These are phyloP conservation scores for Patella depressa DNA, from an alignment of 2,888 invertebrate species.

Conservation along the genomic window DNA sequence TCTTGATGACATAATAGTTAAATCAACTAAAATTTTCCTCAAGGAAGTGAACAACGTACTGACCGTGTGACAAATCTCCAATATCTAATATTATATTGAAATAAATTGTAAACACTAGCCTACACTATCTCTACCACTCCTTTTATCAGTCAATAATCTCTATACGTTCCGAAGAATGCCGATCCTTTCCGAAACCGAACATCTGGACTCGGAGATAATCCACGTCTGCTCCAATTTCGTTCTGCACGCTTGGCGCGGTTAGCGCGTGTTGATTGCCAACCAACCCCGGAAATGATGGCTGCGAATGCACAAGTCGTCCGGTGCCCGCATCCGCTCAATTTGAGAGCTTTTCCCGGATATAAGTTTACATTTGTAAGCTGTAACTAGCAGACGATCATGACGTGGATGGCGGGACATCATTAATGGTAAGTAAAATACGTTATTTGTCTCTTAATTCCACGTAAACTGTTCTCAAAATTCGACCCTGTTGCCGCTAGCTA, in stretches of 20 bases:
- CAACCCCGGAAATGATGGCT: constrained; percentile 23
- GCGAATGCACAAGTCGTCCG: constrained; percentile 20
- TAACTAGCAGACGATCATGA: background rate
- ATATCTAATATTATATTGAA: too few relatives aligned
- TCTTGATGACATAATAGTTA: background rate
- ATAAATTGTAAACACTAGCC: too few relatives aligned
- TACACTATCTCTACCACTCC: too few relatives aligned
- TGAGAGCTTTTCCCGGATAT: constrained; percentile 24
- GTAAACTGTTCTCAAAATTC: too few relatives aligned
- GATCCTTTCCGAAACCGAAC: constrained; percentile 21
- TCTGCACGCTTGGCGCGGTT: constrained; percentile 16
- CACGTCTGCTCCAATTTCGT: constrained; percentile 11
- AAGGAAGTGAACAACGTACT: background rate
- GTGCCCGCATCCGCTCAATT: constrained; percentile 21
- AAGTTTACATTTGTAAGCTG: constrained; percentile 2
- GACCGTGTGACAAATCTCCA: too few relatives aligned
- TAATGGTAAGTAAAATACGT: background rate
- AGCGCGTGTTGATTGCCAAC: constrained; percentile 17
- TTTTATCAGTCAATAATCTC: constrained; percentile 12
- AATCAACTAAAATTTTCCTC: background rate
- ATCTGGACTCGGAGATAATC: constrained; percentile 17
- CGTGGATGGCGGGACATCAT: background rate
- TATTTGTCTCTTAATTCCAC: too few relatives aligned
- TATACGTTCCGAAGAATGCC: constrained; percentile 16
- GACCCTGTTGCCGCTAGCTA: too few relatives aligned